Evolutionary conservation across 2,888 invertebrate species (phyloP).

Genomic region (Zygogramma bicolorata): DNA sequence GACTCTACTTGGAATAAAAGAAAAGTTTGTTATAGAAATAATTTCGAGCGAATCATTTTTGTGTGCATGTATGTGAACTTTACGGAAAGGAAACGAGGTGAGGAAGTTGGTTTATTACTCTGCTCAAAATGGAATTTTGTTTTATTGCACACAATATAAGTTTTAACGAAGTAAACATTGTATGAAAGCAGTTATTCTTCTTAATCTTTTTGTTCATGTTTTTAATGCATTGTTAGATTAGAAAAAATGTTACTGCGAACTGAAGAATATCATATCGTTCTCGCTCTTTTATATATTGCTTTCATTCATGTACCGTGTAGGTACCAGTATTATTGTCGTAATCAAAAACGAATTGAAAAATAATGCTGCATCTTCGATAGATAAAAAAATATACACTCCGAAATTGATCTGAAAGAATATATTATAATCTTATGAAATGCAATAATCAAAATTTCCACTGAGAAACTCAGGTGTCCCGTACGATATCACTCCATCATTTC

Average conservation of each 20-base stretch:
- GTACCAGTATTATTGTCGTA: too few relatives aligned
- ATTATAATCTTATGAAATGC: too few relatives aligned
- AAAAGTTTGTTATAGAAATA: slow-evolving; percentile 60
- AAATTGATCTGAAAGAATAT: too few relatives aligned
- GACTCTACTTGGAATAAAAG: slow-evolving; percentile 63
- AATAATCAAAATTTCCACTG: too few relatives aligned
- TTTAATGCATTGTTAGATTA: slow-evolving; percentile 31
- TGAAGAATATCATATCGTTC: not conserved
- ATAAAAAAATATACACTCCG: too few relatives aligned
- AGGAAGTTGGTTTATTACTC: slow-evolving; percentile 58
- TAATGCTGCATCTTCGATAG: too few relatives aligned
- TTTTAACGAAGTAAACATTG: slow-evolving; percentile 62
- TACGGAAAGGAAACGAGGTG: slow-evolving; percentile 60
- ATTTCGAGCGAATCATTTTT: slow-evolving; percentile 63
- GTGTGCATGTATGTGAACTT: slow-evolving; percentile 57
- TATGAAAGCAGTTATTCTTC: slow-evolving; percentile 38
- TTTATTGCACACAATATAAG: slow-evolving; percentile 63
- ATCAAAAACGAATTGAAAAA: too few relatives aligned
- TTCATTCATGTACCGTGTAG: too few relatives aligned
- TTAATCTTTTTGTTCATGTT: slow-evolving; percentile 22
- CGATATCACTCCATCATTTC: too few relatives aligned
- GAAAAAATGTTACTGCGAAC: not conserved
- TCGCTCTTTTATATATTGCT: not conserved
- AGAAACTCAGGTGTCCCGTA: too few relatives aligned
- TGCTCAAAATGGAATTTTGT: slow-evolving; percentile 55